Percentiles rank a stretch among this genome's conserved stretches.
Evolutionary conservation across 1,140 invertebrate species (phyloP).

Genomic region (Drosophila pachea): DNA sequence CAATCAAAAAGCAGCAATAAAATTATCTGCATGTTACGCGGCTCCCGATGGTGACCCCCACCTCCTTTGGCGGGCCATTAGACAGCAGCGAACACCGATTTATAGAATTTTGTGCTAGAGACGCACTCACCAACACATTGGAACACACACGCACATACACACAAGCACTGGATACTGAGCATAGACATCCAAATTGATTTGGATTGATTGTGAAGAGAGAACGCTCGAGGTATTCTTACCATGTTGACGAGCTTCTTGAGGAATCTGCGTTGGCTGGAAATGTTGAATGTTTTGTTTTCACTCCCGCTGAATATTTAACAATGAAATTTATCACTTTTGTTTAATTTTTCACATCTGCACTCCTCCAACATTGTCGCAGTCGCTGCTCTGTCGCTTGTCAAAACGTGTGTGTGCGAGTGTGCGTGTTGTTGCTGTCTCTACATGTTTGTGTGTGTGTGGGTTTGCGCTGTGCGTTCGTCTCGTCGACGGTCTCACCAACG

Average conservation of each 20-base stretch:
- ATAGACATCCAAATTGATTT: conserved; percentile 30
- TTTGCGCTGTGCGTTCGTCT: conserved; percentile 44
- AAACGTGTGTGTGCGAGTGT: conserved; percentile 25
- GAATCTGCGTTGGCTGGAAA: conserved; percentile 63
- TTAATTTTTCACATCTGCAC: conserved; percentile 61
- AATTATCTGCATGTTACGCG: conserved; percentile 11
- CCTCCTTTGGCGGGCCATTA: conserved; percentile 17
- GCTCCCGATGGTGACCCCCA: conserved; percentile 24
- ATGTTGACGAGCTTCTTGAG: conserved; percentile 66
- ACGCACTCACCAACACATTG: conserved; percentile 17
- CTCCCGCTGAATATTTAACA: conserved; percentile 25
- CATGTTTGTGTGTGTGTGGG: conserved; percentile 26
- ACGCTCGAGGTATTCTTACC: conserved; percentile 40
- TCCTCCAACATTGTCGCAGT: conserved; percentile 61
- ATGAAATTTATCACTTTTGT: conserved; percentile 53
- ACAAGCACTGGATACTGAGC: conserved; percentile 16
- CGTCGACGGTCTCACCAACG: conserved; percentile 62
- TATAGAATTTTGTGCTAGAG: conserved; percentile 43
- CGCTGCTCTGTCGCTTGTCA: conserved; percentile 35
- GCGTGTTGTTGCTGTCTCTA: conserved; percentile 11
- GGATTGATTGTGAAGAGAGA: conserved; percentile 16
- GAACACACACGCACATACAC: conserved; percentile 19
- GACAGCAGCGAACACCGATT: conserved; percentile 16
- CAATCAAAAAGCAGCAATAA: not conserved
- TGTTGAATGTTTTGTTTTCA: conserved; percentile 54